These are phyloP conservation scores for Muschampia plurimacula DNA, from an alignment of 2,888 invertebrate genomes.

Conservation along the genomic window DNA sequence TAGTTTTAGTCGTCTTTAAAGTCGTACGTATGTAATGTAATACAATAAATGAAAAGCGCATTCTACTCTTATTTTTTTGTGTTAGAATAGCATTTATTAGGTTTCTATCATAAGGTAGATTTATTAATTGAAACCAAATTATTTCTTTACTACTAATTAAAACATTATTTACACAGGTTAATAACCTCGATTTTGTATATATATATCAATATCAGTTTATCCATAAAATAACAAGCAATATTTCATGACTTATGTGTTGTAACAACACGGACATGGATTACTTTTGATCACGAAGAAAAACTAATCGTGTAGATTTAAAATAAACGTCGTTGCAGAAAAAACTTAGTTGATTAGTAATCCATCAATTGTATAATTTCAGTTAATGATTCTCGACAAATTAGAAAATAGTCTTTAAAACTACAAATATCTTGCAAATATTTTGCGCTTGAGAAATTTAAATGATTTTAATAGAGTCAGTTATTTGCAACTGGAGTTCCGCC, in stretches of 20 bases:
- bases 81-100: no score
- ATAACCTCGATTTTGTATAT: no score
- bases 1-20: no score
- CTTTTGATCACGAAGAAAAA: not conserved
- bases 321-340: not conserved
- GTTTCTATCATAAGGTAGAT: no score
- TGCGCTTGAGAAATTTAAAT: constrained; percentile 49
- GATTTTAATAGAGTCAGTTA: constrained; percentile 58
- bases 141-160: no score
- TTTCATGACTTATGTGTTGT: not conserved
- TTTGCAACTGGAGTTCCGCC: constrained; percentile 68
- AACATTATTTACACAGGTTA: no score
- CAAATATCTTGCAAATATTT: constrained; percentile 17
- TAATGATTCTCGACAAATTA: not conserved
- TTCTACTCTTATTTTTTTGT: no score
- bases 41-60: no score
- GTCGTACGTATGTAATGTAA: no score
- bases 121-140: not conserved
- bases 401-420: not conserved
- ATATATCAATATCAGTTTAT: not conserved
- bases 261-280: not conserved
- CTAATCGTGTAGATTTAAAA: no score
- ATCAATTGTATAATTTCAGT: not conserved
- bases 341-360: not conserved
- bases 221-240: not conserved